Conservation (phyloP, 2,113 vertebrate species). For the Pygathrix nemaeus region DNA sequence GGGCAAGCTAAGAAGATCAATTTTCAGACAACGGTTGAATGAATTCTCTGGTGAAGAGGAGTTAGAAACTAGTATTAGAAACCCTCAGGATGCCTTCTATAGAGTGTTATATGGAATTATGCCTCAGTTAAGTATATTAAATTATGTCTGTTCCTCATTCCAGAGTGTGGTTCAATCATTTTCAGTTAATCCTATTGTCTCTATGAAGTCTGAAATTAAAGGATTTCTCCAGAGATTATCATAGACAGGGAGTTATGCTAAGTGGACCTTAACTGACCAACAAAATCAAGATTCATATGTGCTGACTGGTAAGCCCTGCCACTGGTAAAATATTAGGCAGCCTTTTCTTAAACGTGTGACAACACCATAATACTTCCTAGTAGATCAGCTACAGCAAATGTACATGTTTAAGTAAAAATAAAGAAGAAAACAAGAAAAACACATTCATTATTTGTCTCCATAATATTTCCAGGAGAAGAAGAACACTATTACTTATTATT, state of each 20-base stretch:
- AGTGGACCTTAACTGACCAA: neutral
- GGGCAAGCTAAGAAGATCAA: neutral
- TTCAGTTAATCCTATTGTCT: neutral
- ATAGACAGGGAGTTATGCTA: neutral
- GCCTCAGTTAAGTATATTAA: neutral
- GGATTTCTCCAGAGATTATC: neutral
- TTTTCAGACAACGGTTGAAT: neutral
- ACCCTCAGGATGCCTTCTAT: neutral
- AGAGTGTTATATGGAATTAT: neutral
- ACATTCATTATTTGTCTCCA: neutral
- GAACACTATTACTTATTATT: neutral
- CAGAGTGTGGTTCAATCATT: neutral
- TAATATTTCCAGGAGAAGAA: neutral
- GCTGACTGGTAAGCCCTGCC: too few relatives aligned
- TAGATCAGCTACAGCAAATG: neutral
- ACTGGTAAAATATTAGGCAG: neutral
- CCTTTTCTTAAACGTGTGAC: neutral
- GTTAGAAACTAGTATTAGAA: neutral
- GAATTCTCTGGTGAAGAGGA: neutral
- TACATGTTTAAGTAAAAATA: neutral
- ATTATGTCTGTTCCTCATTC: neutral
- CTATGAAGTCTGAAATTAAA: neutral
- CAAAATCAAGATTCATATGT: neutral
- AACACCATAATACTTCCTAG: too few relatives aligned
- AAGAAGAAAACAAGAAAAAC: neutral